A percentile compares a stretch with the other conserved stretches of the same genome.
Evolutionary conservation across 2,113 vertebrate species (phyloP).

Genomic region (Protobothrops flavoviridis): DNA sequence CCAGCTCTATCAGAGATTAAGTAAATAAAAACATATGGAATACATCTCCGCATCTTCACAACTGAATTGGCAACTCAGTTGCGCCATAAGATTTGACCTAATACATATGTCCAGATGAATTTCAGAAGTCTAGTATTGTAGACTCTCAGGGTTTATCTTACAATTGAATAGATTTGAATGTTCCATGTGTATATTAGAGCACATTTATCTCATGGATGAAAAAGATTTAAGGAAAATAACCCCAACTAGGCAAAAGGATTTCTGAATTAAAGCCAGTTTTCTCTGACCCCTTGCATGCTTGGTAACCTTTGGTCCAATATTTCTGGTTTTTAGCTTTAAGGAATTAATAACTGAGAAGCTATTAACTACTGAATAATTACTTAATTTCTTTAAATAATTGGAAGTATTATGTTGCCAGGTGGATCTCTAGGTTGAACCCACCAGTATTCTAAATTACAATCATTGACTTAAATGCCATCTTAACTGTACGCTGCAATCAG

Average conservation of each 20-base stretch:
- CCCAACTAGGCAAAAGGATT: neutral
- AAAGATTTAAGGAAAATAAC: neutral
- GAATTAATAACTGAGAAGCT: neutral
- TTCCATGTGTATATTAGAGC: neutral
- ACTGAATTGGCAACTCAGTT: slow-evolving; percentile 39
- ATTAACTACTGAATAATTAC: neutral
- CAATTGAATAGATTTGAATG: neutral
- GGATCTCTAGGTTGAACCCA: neutral
- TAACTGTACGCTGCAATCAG: neutral
- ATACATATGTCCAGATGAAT: slow-evolving; percentile 19
- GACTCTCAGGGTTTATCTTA: neutral
- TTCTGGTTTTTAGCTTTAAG: neutral
- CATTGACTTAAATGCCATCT: neutral
- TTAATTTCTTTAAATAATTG: neutral
- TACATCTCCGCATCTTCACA: slow-evolving; percentile 39
- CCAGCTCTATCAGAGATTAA: slow-evolving; percentile 46
- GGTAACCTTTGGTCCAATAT: neutral
- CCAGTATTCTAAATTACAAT: neutral
- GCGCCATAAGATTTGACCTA: neutral
- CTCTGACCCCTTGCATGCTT: neutral
- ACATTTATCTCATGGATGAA: neutral
- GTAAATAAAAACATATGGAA: slow-evolving; percentile 58
- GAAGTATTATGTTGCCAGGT: neutral
- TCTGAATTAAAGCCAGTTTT: neutral
- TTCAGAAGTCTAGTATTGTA: neutral